Evolutionary conservation across 1,140 invertebrate genomes (phyloP).

Genomic region (Hypothenemus hampei): DNA sequence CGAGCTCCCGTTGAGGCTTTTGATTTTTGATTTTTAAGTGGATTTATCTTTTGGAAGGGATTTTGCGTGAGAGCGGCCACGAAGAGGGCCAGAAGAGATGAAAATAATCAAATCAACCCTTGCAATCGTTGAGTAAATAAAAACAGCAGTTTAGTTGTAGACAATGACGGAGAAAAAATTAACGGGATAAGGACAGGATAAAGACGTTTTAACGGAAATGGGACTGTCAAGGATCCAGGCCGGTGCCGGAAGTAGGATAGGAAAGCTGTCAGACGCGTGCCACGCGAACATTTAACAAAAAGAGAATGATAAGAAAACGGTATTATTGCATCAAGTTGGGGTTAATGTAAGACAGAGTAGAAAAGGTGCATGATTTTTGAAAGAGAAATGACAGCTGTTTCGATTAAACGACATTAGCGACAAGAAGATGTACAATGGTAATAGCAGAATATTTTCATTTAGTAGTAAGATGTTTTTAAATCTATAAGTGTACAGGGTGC

Average conservation of each 20-base stretch:
- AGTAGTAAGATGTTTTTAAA: too few species aligned
- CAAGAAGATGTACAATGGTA: too few species aligned
- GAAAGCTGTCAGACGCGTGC: constrained; percentile 23
- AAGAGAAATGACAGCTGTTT: constrained; percentile 10
- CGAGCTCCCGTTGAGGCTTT: background rate
- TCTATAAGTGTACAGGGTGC: too few species aligned
- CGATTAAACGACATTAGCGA: constrained; percentile 14
- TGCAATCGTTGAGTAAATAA: too few species aligned
- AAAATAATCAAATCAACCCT: too few species aligned
- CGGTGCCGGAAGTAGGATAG: constrained; percentile 23
- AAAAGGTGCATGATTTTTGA: constrained; percentile 14
- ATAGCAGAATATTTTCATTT: too few species aligned
- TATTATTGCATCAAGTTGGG: constrained; percentile 2
- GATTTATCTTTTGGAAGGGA: background rate
- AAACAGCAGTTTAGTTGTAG: too few species aligned
- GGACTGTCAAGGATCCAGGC: constrained; percentile 26
- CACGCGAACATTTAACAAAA: constrained; percentile 6
- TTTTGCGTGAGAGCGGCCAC: background rate
- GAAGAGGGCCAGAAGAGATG: background rate
- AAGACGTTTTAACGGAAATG: constrained; percentile 23
- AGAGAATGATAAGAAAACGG: constrained; percentile 2
- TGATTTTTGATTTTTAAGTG: constrained; percentile 5
- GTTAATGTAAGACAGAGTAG: constrained; percentile 4
- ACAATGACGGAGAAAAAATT: background rate
- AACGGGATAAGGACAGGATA: constrained; percentile 16